These are phyloP conservation scores for Oceanites oceanicus DNA, from an alignment of 2,113 vertebrate species.

Conservation along the genomic window DNA sequence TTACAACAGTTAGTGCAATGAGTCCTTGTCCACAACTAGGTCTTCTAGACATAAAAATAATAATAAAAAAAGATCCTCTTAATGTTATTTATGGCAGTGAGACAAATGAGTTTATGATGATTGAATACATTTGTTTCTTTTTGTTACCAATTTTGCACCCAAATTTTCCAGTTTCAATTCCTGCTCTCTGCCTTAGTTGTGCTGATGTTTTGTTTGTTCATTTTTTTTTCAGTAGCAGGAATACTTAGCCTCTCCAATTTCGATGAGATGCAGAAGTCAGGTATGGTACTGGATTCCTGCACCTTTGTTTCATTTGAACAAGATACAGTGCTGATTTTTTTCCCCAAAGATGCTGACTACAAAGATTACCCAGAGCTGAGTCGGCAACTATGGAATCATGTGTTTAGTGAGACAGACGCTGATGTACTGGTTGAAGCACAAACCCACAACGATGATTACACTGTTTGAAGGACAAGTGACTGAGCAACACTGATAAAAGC, in stretches of 20 bases:
- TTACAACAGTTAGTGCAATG: background rate
- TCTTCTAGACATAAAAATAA: background rate
- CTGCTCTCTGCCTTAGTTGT: background rate
- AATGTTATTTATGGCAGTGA: background rate
- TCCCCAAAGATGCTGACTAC: background rate
- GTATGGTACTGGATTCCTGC: background rate
- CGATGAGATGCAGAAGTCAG: background rate
- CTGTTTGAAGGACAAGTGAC: background rate
- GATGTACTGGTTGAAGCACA: background rate
- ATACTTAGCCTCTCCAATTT: background rate
- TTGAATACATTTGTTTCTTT: background rate
- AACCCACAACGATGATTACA: background rate
- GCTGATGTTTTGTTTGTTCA: background rate
- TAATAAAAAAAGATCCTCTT: background rate
- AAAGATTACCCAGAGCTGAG: background rate
- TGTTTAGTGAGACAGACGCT: background rate
- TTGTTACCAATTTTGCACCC: rapidly evolving
- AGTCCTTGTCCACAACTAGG: background rate
- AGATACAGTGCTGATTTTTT: background rate
- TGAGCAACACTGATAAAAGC: background rate
- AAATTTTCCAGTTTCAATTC: background rate
- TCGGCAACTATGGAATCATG: background rate
- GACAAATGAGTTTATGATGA: background rate
- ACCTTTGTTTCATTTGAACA: background rate
- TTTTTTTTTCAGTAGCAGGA: background rate